Percentiles rank a stretch among this genome's conserved stretches.
These are phyloP conservation scores for Pseudomugil gertrudae DNA, from an alignment of 2,797 vertebrate species.

Conservation along the genomic window DNA sequence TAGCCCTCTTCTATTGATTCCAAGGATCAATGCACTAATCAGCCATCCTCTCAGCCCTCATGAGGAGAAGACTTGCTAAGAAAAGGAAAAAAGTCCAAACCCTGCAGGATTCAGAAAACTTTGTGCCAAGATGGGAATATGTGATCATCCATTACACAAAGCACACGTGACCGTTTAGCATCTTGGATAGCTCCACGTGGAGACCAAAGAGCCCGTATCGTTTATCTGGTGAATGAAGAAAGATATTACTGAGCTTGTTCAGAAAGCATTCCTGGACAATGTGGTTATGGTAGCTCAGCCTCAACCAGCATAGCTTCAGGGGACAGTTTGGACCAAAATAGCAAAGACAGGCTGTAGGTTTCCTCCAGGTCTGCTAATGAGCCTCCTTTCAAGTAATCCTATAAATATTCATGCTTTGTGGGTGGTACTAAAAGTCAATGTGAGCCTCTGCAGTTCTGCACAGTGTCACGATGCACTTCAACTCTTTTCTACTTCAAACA, in stretches of 20 bases:
- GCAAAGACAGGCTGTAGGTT: slow-evolving; percentile 5
- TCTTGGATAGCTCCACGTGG: background rate
- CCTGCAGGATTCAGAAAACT: slow-evolving; percentile 16
- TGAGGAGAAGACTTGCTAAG: slow-evolving; percentile 29
- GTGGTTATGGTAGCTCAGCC: slow-evolving; percentile 16
- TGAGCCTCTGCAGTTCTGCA: background rate
- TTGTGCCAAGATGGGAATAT: slow-evolving; percentile 20
- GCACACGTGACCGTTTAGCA: background rate
- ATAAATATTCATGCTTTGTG: slow-evolving; percentile 46
- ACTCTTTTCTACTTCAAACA: background rate
- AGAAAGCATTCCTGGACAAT: slow-evolving; percentile 31
- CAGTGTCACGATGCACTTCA: background rate
- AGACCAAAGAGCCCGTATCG: slow-evolving; percentile 3
- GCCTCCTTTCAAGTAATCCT: slow-evolving; percentile 26
- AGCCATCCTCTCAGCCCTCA: slow-evolving; percentile 24
- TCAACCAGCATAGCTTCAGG: slow-evolving; percentile 18
- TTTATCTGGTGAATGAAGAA: slow-evolving; percentile 19
- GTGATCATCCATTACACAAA: background rate
- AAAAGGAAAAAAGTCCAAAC: slow-evolving; percentile 1
- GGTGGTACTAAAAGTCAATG: slow-evolving; percentile 9
- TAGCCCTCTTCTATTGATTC: slow-evolving; percentile 45
- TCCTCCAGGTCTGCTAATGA: slow-evolving; percentile 36
- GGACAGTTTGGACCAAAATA: slow-evolving; percentile 13
- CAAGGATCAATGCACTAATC: slow-evolving; percentile 58
- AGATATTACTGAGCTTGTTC: slow-evolving; percentile 14